Percentiles rank a stretch among this genome's conserved stretches.
Conservation (phyloP, 2,113 vertebrate genomes). For the Macrotis lagotis region DNA sequence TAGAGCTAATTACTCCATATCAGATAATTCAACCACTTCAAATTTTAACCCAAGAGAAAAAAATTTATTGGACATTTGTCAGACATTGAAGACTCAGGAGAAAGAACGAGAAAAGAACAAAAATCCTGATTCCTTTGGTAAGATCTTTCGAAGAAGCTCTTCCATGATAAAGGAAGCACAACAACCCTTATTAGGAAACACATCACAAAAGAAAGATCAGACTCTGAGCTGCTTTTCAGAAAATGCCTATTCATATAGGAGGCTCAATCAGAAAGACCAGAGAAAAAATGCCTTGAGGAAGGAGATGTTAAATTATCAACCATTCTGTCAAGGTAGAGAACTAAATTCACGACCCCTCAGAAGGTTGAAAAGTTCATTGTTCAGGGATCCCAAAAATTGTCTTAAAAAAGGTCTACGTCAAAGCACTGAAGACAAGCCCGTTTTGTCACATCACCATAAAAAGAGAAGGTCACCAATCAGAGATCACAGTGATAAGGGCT, state of each 20-base stretch:
- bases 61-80: background rate
- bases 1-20: background rate
- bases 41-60: slow-evolving; percentile 20
- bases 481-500: slow-evolving; percentile 36
- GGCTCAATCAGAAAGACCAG: background rate
- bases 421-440: slow-evolving; percentile 19
- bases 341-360: slow-evolving; percentile 11
- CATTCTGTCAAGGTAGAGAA: slow-evolving; percentile 17
- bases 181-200: slow-evolving; percentile 21
- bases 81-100: slow-evolving; percentile 37
- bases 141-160: slow-evolving; percentile 41
- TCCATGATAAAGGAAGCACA: background rate
- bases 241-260: slow-evolving; percentile 1
- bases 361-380: slow-evolving; percentile 14
- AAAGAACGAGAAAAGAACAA: slow-evolving; percentile 50
- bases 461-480: slow-evolving; percentile 48
- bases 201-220: slow-evolving; percentile 34
- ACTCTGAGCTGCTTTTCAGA: slow-evolving; percentile 49
- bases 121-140: slow-evolving; percentile 29
- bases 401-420: background rate
- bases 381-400: background rate
- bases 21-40: background rate
- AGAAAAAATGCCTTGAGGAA: slow-evolving; percentile 41
- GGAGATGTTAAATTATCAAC: slow-evolving; percentile 8
- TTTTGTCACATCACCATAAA: slow-evolving; percentile 40